These are phyloP conservation scores for Thysanoteuthis rhombus DNA, from an alignment of 2,888 invertebrate species.

Conservation along the genomic window DNA sequence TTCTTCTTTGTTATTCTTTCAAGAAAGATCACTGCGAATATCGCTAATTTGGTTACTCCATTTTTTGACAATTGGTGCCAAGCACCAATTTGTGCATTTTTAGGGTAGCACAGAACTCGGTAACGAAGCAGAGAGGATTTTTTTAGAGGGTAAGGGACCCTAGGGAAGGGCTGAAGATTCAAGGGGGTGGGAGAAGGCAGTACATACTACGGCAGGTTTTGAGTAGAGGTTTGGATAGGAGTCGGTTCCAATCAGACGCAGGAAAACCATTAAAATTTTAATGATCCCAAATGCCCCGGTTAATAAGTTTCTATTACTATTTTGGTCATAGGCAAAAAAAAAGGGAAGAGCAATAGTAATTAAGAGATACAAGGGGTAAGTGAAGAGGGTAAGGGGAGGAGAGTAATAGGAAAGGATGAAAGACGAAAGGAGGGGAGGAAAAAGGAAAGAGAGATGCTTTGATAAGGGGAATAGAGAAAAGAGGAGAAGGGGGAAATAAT, in stretches of 20 bases:
- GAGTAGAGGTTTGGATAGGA: neutral
- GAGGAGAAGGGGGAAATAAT: neutral
- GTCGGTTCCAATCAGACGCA: neutral
- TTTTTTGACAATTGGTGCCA: neutral
- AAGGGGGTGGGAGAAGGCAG: neutral
- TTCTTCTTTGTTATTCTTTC: no score
- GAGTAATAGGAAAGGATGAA: neutral
- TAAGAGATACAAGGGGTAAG: neutral
- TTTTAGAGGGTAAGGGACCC: neutral
- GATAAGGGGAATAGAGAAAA: no score
- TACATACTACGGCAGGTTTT: neutral
- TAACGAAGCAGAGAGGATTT: neutral
- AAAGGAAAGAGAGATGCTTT: neutral
- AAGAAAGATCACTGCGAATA: neutral
- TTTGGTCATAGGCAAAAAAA: neutral
- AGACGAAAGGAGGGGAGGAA: neutral
- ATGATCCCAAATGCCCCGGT: neutral
- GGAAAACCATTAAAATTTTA: conserved; percentile 12
- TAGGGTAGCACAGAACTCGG: neutral
- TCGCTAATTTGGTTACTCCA: neutral
- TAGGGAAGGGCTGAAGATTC: neutral
- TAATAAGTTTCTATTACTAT: neutral
- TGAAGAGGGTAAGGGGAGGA: neutral
- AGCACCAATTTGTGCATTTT: neutral
- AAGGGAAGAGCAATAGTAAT: neutral